Evolutionary conservation across 1,140 invertebrate genomes (phyloP), one percentile per base, ranked within the genome.

Genomic region (Drosophila trapezifrons): DNA sequence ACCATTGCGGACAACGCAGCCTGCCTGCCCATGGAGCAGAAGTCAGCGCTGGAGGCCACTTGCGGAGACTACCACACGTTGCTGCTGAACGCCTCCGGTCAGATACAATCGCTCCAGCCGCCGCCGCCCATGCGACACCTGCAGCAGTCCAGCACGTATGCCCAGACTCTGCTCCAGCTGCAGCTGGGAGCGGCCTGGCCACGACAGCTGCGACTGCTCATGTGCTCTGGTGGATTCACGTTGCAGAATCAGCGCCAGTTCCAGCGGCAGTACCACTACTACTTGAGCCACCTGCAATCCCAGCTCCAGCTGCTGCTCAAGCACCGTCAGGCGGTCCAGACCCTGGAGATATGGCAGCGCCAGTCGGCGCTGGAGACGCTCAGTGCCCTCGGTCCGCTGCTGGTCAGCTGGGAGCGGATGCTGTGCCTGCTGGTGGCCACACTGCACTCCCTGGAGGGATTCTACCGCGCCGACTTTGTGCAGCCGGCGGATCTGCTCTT

Each of bases 21-120:
- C 5, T 22, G 66, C 8, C 29, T 77, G 7, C 74, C 75, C 13
- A 29, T 47, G 5, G 80, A 87, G 12, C 79, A 87, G 32, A 92
- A 93, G 93, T 93, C 95, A 79, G 92, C 84, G 0, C 55, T 92
- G 92, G 94, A 96, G 90, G 94, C 96, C 80, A 95, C 95, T 46
- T 95, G 96, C 73, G 96, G 96, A n/a, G 93, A 93, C 72, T 93
- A 95, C 80, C 95, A 96, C 90, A 96, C 95, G 65, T 78, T 96
- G 27, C 92, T 97, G 13, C 55, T 91, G 0, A 90, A 90, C 58
- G 81, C 82, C 3, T 70, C 72, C 0, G 90, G 90, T 0, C 76
- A 90, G 4, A 62, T 91, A n/a, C 80, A 89, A n/a, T 69, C 80
- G 1, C 43, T 86, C 15, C 74, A 78, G n/a, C 65, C 55, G 2